A percentile compares a stretch with the other conserved stretches of the same genome.
phyloP scores from a whole-genome alignment of 1,140 invertebrate species.

The Grapholita molesta region DNA sequence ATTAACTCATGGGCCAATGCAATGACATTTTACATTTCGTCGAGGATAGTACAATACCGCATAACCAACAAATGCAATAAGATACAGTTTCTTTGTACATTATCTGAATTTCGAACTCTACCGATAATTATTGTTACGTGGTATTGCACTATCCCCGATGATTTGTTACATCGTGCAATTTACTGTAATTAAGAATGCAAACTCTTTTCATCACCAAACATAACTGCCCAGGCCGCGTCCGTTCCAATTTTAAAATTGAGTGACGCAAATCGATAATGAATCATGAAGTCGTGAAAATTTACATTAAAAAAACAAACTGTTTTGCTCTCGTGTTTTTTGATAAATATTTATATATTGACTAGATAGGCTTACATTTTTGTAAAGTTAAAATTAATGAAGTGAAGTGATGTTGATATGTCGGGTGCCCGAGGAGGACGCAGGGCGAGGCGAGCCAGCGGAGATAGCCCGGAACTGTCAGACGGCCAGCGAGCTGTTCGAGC shows the following conservation, averaged over 20 bases:
- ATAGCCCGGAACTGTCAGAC: slow-evolving; percentile 36
- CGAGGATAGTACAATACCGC: no score
- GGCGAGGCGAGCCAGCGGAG: slow-evolving; percentile 17
- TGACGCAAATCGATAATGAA: not conserved
- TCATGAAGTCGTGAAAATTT: slow-evolving; percentile 48
- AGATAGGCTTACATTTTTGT: slow-evolving; percentile 24
- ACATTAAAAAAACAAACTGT: slow-evolving; percentile 45
- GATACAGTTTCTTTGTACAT: no score
- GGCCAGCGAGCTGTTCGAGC: slow-evolving; percentile 47
- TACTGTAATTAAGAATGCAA: not conserved
- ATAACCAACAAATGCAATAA: no score
- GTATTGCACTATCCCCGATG: no score
- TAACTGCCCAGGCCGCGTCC: not conserved
- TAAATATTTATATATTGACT: slow-evolving; percentile 22
- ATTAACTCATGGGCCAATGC: no score
- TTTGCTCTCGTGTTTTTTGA: slow-evolving; percentile 51
- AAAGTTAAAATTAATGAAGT: slow-evolving; percentile 41
- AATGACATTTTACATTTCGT: no score
- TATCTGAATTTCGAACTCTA: no score
- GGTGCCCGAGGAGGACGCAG: slow-evolving; percentile 30
- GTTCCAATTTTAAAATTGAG: slow-evolving; percentile 36
- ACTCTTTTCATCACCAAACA: not conserved
- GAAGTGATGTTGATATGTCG: slow-evolving; percentile 50
- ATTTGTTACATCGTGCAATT: no score
- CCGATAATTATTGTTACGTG: no score